Conservation (phyloP, 2,797 vertebrate species). For the Urocyon cinereoargenteus region DNA sequence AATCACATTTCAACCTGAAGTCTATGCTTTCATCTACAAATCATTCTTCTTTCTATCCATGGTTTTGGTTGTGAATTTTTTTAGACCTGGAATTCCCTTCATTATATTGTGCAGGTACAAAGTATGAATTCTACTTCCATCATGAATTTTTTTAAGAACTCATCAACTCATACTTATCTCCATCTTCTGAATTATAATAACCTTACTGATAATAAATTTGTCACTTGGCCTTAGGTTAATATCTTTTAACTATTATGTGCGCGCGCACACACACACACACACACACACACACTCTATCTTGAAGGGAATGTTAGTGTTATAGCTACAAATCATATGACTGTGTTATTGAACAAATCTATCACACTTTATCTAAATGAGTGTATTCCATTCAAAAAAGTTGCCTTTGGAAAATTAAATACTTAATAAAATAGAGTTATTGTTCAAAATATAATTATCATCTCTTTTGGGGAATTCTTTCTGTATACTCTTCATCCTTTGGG, state of each 20-base stretch:
- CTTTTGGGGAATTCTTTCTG: background rate
- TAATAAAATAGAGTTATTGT: background rate
- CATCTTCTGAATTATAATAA: background rate
- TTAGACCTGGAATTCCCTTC: background rate
- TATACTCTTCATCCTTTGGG: background rate
- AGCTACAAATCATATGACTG: background rate
- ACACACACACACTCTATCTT: background rate
- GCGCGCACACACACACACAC: background rate
- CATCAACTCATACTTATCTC: background rate
- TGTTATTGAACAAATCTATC: background rate
- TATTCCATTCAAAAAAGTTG: background rate
- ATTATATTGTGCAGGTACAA: background rate
- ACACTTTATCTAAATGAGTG: background rate
- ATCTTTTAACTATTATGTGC: background rate
- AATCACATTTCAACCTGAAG: background rate
- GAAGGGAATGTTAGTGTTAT: background rate
- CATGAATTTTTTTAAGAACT: background rate
- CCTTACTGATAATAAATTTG: background rate
- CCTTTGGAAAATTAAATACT: slow-evolving; percentile 34
- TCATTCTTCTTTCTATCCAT: background rate
- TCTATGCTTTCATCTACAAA: background rate
- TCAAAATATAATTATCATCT: slow-evolving; percentile 29
- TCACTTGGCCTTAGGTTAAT: background rate
- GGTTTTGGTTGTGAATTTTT: background rate
- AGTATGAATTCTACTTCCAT: background rate